phyloP scores from a whole-genome alignment of 2,797 vertebrate genomes.

The Allobates femoralis region DNA sequence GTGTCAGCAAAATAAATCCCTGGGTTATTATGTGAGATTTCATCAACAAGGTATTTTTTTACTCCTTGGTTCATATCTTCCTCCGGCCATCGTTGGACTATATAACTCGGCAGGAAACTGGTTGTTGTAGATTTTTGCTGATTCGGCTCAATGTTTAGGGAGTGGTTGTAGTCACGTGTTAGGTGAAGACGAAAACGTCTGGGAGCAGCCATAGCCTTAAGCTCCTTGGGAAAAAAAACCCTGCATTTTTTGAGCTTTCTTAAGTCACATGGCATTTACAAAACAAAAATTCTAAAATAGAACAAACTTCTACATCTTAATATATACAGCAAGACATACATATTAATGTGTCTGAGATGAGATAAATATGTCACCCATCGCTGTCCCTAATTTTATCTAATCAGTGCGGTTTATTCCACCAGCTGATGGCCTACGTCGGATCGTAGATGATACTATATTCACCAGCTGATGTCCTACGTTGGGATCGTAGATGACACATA shows the following conservation, averaged over 20 bases:
- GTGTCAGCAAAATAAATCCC: background rate
- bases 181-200: background rate
- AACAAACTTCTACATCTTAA: background rate
- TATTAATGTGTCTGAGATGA: background rate
- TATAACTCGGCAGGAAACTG: background rate
- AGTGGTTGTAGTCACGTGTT: slow-evolving; percentile 2
- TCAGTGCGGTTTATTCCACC: background rate
- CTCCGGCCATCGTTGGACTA: background rate
- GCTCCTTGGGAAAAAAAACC: background rate
- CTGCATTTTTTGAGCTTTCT: background rate
- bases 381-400: background rate
- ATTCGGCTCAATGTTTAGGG: slow-evolving; percentile 7
- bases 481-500: too few relatives aligned
- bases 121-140: slow-evolving; percentile 5
- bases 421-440: background rate
- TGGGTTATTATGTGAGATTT: background rate
- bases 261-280: slow-evolving; percentile 6
- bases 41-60: background rate
- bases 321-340: background rate
- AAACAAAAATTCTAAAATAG: background rate
- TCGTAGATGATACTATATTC: too few relatives aligned
- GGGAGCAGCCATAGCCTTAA: slow-evolving; percentile 2
- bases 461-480: too few relatives aligned
- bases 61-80: background rate
- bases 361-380: background rate